Base-by-base conservation (phyloP, 1,140 invertebrate species). In the Hylaeus anthracinus region DNA sequence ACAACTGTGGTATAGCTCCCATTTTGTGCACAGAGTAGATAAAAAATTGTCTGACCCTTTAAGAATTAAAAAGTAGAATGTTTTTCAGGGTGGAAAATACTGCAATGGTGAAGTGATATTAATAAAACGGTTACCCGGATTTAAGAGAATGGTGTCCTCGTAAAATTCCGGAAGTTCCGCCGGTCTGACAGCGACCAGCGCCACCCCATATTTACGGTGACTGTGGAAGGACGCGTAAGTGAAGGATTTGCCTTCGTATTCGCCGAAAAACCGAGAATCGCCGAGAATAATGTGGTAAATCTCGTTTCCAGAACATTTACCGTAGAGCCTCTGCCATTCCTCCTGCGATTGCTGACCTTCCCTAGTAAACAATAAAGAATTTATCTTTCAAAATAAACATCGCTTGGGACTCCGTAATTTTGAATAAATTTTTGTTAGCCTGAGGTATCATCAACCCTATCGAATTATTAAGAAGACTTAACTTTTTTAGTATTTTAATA, bases 191-290 rank as follows among this genome's bases (percentile, higher is more conserved):
- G 98, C 99, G 1, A 99, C 98, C 87, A 99, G 94, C 43, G 98
- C 97, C 9, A 99, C 98, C 1, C 98, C 99, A 91, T 99, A 99
- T 97, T 99, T 99, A 94, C 98, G 95, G 93, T 99, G 98, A 72
- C 98, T 99, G 94, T 99, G 98, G 92, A 99, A 99, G 89, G 98
- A 99, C 72, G 99, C 98, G 93, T 99, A 99, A 14, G 98, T 99
- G 93, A 99, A 99, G 93, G 98, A 99, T 94, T 99, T 99, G 37
- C 98, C 98, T 92, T 99, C 97, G 91, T 99, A 99, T 93, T 99
- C 98, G 3, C 98, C 98, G 88, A 99, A 99, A 94, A 99, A 99
- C 72, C 98, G 95, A 88, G 98, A 98, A 92, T 99, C 98, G 14
- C 97, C 97, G 45, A 99, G 95, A 72, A 97, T 95, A 86, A 99